A percentile compares a stretch with the other conserved stretches of the same genome.
Conservation (phyloP, 2,113 vertebrate genomes). For the Callaeas wilsoni region DNA sequence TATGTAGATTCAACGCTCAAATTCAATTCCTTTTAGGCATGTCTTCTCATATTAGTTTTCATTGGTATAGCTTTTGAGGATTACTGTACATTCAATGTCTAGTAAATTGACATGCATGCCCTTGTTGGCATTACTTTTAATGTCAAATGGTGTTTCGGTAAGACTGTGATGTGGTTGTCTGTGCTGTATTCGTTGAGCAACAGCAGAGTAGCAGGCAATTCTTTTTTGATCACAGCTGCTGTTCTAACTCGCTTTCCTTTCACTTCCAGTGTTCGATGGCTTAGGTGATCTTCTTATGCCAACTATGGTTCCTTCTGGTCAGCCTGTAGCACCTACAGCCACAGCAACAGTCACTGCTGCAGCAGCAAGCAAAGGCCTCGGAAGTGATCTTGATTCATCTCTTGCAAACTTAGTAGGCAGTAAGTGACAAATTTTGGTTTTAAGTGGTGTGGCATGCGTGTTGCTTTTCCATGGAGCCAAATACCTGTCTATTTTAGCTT, state of each 20-base stretch:
- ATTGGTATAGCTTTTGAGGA: neutral
- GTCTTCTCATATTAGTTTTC: neutral
- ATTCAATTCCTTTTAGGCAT: neutral
- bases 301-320: conserved; percentile 88
- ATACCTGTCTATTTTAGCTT: neutral
- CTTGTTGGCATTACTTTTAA: conserved; percentile 44
- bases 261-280: conserved; percentile 88
- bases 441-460: neutral
- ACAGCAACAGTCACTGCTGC: conserved; percentile 63
- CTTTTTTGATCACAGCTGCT: neutral
- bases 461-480: neutral
- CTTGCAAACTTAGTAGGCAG: conserved; percentile 96
- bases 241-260: conserved; percentile 13
- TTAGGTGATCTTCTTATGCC: conserved; percentile 98
- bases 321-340: conserved; percentile 71
- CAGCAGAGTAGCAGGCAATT: neutral
- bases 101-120: conserved; percentile 40
- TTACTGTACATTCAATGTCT: neutral
- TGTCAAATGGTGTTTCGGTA: conserved; percentile 22
- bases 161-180: neutral
- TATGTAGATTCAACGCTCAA: neutral
- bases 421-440: conserved; percentile 67
- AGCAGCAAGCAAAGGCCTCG: conserved; percentile 82
- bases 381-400: conserved; percentile 92
- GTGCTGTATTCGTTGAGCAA: neutral